Conservation (phyloP, 1,140 invertebrate genomes). For the Glossosoma conforme region DNA sequence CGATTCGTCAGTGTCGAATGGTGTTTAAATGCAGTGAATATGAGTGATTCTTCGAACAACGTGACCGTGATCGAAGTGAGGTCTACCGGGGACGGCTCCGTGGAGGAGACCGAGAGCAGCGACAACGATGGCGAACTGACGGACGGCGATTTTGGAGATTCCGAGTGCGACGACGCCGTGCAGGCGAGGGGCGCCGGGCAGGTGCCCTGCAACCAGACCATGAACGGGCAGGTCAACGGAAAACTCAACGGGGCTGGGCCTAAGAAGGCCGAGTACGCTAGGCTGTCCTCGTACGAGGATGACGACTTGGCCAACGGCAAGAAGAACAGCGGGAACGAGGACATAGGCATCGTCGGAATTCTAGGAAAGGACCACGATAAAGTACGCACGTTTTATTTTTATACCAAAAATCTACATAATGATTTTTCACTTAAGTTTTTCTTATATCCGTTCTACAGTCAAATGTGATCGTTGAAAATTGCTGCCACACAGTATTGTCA, state of each 20-base stretch:
- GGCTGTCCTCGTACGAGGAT: too few relatives aligned
- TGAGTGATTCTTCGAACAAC: too few relatives aligned
- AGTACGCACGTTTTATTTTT: too few relatives aligned
- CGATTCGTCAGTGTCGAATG: background rate
- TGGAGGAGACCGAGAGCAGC: constrained; percentile 40
- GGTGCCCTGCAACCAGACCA: constrained; percentile 38
- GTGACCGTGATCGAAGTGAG: constrained; percentile 3
- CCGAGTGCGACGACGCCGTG: constrained; percentile 38
- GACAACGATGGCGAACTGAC: constrained; percentile 46
- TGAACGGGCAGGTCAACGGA: constrained; percentile 38
- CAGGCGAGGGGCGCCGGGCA: constrained; percentile 23
- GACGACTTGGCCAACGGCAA: background rate
- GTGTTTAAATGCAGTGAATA: too few relatives aligned
- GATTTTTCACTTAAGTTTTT: too few relatives aligned
- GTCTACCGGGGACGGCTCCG: too few relatives aligned
- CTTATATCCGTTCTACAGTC: too few relatives aligned
- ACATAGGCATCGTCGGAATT: constrained; percentile 45
- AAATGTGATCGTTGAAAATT: too few relatives aligned
- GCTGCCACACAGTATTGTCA: too few relatives aligned
- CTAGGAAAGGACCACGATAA: constrained; percentile 47
- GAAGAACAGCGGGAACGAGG: constrained; percentile 33
- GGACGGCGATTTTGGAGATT: constrained; percentile 44
- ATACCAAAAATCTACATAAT: too few relatives aligned
- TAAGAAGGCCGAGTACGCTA: too few relatives aligned
- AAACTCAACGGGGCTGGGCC: too few relatives aligned